Conservation (phyloP, 2,888 invertebrate species). For the Caenorhabditis virilis region DNA sequence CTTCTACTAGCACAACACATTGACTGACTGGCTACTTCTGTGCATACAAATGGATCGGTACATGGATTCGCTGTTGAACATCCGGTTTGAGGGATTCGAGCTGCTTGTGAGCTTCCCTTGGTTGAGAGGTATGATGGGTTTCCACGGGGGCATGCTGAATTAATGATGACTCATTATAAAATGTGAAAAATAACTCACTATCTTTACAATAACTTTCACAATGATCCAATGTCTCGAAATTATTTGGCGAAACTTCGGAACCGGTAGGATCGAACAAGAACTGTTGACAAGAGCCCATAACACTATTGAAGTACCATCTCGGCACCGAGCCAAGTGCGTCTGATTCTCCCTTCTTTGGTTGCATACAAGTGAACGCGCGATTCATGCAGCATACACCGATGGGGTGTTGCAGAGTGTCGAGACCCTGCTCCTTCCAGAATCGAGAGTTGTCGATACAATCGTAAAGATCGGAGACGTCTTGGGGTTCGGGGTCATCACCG, state of each 20-base stretch:
- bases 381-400: conserved; percentile 58
- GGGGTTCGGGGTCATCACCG: conserved; percentile 43
- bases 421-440: conserved; percentile 54
- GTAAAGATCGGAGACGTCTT: conserved; percentile 53
- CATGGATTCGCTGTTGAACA: conserved; percentile 51
- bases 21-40: conserved; percentile 49
- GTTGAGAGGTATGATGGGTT: conserved; percentile 43
- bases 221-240: conserved; percentile 54
- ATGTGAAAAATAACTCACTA: conserved; percentile 25
- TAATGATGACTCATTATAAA: background rate
- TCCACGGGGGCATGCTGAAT: conserved; percentile 52
- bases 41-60: conserved; percentile 48
- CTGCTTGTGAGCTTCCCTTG: conserved; percentile 31
- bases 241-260: conserved; percentile 51
- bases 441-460: conserved; percentile 54
- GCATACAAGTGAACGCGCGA: conserved; percentile 57
- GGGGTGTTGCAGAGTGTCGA: conserved; percentile 37
- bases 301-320: conserved; percentile 53
- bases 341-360: conserved; percentile 52
- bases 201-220: conserved; percentile 54
- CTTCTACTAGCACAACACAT: conserved; percentile 53
- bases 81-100: conserved; percentile 36
- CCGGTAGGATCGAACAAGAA: conserved; percentile 54
- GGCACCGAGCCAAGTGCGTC: conserved; percentile 52
- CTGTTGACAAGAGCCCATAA: conserved; percentile 54